phyloP scores from a whole-genome alignment of 2,113 vertebrate species.

The Cyanoliseus patagonus region DNA sequence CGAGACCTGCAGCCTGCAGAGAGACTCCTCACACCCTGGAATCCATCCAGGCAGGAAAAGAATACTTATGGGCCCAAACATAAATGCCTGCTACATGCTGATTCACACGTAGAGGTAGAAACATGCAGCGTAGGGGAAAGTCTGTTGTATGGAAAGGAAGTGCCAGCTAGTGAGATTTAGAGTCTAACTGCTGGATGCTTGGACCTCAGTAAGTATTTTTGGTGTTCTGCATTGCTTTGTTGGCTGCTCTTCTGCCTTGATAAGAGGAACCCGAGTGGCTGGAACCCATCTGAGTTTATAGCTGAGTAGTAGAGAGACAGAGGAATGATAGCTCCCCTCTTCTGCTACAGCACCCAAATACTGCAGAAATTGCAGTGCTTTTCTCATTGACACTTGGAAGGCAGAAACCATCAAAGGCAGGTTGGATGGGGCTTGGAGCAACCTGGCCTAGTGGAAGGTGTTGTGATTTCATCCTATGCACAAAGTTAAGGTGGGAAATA shows the following conservation, averaged over 20 bases:
- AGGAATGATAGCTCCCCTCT: background rate
- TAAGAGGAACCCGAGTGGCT: background rate
- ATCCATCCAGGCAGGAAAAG: constrained; percentile 5
- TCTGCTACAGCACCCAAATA: background rate
- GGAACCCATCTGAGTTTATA: background rate
- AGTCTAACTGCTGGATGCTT: background rate
- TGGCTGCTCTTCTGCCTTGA: background rate
- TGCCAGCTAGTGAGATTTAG: background rate
- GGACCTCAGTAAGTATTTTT: background rate
- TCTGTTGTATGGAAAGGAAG: background rate
- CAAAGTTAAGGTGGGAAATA: background rate
- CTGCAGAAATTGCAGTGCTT: background rate
- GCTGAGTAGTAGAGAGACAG: background rate
- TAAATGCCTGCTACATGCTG: background rate
- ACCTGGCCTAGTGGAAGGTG: background rate
- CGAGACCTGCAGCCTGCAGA: background rate
- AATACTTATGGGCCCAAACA: background rate
- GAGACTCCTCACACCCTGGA: background rate
- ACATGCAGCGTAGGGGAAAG: accelerated
- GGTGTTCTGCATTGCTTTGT: background rate
- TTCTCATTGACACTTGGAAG: background rate
- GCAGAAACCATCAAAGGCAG: background rate
- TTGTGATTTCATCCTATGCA: accelerated
- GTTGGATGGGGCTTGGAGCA: background rate
- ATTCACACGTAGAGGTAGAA: background rate